phyloP scores from a whole-genome alignment of 2,797 vertebrate species.

The Mus minutoides region DNA sequence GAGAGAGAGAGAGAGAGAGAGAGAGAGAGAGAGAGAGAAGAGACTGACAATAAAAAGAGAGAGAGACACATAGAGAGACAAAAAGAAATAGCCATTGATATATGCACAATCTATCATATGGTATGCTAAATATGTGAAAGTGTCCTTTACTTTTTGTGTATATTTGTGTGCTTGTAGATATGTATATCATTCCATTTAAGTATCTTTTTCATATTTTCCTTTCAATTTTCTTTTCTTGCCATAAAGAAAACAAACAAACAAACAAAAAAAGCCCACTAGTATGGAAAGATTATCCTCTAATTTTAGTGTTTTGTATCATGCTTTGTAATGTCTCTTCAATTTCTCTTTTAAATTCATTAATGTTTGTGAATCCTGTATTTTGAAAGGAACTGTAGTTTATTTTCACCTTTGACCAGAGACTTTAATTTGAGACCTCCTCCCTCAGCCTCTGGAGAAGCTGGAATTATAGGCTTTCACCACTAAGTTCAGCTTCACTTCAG shows the following conservation, averaged over 20 bases:
- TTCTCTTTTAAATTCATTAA: neutral
- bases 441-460: no score
- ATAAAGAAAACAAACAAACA: neutral
- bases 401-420: neutral
- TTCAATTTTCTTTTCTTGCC: neutral
- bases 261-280: no score
- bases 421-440: no score
- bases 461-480: no score
- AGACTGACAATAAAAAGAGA: neutral
- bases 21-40: neutral
- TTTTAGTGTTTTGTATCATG: neutral
- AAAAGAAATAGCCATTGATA: neutral
- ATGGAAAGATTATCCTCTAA: neutral
- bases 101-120: neutral
- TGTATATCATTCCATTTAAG: neutral
- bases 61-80: neutral
- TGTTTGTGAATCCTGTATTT: neutral
- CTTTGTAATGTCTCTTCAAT: constrained; percentile 17
- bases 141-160: neutral
- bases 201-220: neutral
- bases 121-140: neutral
- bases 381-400: neutral
- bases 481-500: no score
- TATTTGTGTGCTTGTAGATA: neutral
- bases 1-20: neutral